Base-by-base conservation (phyloP, 2,113 vertebrate genomes). In the Amblyopsis rosae region DNA sequence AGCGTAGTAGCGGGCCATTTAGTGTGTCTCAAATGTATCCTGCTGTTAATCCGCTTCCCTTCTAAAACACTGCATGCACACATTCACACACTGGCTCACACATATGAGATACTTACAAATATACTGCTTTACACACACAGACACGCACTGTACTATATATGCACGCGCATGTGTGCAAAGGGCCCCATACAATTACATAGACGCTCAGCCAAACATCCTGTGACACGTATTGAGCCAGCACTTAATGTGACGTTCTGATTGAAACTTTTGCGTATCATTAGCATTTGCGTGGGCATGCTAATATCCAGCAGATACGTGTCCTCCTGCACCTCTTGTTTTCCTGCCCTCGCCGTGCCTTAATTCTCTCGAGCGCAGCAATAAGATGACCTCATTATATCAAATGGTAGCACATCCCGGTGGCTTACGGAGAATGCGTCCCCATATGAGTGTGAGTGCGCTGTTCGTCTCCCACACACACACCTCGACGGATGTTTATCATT, bases 1-100 rank as follows among this genome's bases (percentile, higher is more conserved):
- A 74, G 75, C 76, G 32, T 75, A 64, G 61, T 69, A 74, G 54
- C 60, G 9, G 59, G 56, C 73, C 68, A 68, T 73, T 83, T 70
- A 74, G 79, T 70, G 76, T 41, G 89, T 87, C 87, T 84, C 79
- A 76, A 65, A 62, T 69, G 70, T 72, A 85, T 88, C 87, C 86
- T 90, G 87, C 85, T 72, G 80, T 63, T 87, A 82, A 89, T 88
- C 87, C 85, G 86, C 85, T 86, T 85, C 79, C 75, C 82, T 7
- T 75, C 75, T 84, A 65, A 67, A 83, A 78, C 73, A 77, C 80
- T 80, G 59, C 65, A 61, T 62, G 51, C 62, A 51, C 47, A 9
- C 62, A 50, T 70, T 71, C 50, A 59, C 47, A 75, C 64, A n/a
- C 47, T 35, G 16, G 54, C 64, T 71, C 64, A 67, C 57, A 82